Percentiles rank a stretch among this genome's conserved stretches.
These are phyloP conservation scores for Scotopteryx bipunctaria DNA, from an alignment of 2,888 invertebrate genomes.

Conservation along the genomic window DNA sequence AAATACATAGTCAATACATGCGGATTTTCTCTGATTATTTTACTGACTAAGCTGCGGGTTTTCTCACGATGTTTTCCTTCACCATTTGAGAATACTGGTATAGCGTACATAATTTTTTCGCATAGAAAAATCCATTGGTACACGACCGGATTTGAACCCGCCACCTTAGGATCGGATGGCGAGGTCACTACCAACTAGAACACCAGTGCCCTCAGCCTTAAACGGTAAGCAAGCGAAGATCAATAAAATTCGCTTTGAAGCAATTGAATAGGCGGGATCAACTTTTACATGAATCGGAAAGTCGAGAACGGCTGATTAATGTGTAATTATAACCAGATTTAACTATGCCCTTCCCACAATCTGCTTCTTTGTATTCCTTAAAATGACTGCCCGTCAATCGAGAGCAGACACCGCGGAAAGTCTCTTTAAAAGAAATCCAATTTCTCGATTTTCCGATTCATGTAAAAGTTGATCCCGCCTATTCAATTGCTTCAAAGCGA, in stretches of 20 bases:
- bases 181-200: no score
- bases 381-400: constrained; percentile 31
- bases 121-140: no score
- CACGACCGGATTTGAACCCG: no score
- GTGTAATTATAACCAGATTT: constrained; percentile 8
- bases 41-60: no score
- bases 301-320: constrained; percentile 9
- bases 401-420: constrained; percentile 40
- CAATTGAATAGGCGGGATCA: constrained; percentile 45
- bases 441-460: constrained; percentile 45
- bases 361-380: constrained; percentile 17
- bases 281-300: constrained; percentile 42
- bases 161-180: no score
- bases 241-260: constrained; percentile 39
- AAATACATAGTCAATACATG: no score
- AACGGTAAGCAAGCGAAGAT: constrained; percentile 35
- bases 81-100: no score
- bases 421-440: constrained; percentile 44
- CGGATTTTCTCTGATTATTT: no score
- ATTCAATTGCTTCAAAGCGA: constrained; percentile 38
- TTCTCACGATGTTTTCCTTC: no score
- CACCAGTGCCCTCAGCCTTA: constrained; percentile 25
- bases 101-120: no score
- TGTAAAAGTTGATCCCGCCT: constrained; percentile 49
- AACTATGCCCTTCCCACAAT: constrained; percentile 3